Evolutionary conservation across 1,140 invertebrate species (phyloP), one percentile per base, ranked within the genome.

Genomic region (Drosophila subpulchrella): DNA sequence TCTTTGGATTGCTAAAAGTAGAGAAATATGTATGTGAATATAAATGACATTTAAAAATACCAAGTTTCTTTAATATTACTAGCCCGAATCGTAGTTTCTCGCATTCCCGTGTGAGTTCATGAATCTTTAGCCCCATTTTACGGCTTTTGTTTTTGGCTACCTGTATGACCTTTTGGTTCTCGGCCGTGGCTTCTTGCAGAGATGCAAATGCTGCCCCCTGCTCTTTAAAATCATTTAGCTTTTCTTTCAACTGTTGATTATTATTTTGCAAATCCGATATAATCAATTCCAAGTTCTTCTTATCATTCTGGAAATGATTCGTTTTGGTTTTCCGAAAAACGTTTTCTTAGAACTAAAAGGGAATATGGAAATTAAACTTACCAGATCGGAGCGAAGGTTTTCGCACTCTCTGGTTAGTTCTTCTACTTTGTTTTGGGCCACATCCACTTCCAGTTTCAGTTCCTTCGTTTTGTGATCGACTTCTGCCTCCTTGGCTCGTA

Each of bases 371-470:
- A 7, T 17, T 10, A 15, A 46, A 20, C 59, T 48, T 51, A 85
- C 82, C 55, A 81, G 20, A 8, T 44, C 11, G 1, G 44, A 50
- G 0, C 66, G 60, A 4, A 81, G 12, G 7, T 54, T 53, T 2
- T 65, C 46, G 10, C 65, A 55, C 36, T 88, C 65, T 4, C 62
- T 44, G 11, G 50, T 41, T 4, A 38, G 30, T 38, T 56, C 32
- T 1, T 1, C n/a, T 3, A 38, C 3, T 4, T 10, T 10, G 2
- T 13, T 24, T 7, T n/a, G 53, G 3, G 12, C 13, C 2, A 20
- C 11, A 4, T 48, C 6, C 30, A 47, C n/a, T 20, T 60, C 13
- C 0, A 12, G n/a, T 2, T 6, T 13, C 8, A 63, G 8, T 20
- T 67, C 53, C 4, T 2, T 17, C 10, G n/a, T 20, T 38, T 20